Percentiles rank a stretch among this genome's conserved stretches.
Evolutionary conservation across 1,140 invertebrate species (phyloP).

Genomic region (Meloidogyne exigua): DNA sequence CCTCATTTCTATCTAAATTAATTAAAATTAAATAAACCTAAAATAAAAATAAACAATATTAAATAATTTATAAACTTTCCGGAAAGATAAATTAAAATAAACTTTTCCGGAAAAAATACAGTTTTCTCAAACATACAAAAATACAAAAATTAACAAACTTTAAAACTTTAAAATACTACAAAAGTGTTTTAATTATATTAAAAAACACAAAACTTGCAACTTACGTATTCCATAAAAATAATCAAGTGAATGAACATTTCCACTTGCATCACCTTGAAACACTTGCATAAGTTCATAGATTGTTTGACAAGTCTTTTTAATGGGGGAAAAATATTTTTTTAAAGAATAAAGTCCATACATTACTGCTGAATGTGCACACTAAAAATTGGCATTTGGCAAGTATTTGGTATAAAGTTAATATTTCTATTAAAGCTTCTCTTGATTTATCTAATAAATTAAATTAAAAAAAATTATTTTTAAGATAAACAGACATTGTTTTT

Average conservation of each 20-base stretch:
- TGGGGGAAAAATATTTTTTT: neutral
- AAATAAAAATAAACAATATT: too few relatives aligned
- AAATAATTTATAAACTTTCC: too few relatives aligned
- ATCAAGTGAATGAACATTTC: conserved; percentile 60
- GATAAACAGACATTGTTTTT: neutral
- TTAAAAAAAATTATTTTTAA: neutral
- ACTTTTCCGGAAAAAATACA: too few relatives aligned
- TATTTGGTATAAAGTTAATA: conserved; percentile 36
- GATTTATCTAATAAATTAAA: conserved; percentile 34
- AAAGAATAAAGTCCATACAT: conserved; percentile 59
- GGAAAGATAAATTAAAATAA: too few relatives aligned
- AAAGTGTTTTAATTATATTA: too few relatives aligned
- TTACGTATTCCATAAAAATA: conserved; percentile 43
- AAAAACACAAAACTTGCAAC: neutral
- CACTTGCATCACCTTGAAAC: conserved; percentile 48
- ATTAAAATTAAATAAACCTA: too few relatives aligned
- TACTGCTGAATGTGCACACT: conserved; percentile 69
- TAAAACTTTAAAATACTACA: too few relatives aligned
- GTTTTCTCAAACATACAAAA: too few relatives aligned
- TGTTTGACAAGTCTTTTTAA: conserved; percentile 59
- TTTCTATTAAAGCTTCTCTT: conserved; percentile 65
- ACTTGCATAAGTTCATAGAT: conserved; percentile 62
- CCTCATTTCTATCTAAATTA: neutral
- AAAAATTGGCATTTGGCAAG: conserved; percentile 62
- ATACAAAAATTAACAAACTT: too few relatives aligned